Base-by-base conservation (phyloP, 2,113 vertebrate species). In the Corythaeola cristata region DNA sequence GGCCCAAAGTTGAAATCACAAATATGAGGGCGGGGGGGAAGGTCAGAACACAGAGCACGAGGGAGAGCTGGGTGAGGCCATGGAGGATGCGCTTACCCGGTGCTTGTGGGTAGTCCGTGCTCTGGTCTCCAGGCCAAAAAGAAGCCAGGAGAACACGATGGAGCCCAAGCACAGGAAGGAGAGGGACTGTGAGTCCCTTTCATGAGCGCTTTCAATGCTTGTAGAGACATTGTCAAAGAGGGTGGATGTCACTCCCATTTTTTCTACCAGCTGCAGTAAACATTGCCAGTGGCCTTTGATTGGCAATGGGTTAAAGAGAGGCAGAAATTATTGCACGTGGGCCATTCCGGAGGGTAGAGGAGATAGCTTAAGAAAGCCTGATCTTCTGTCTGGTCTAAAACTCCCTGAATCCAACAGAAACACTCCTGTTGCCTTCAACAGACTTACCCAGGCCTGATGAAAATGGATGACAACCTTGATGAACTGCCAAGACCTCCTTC, bases 1-100 rank as follows among this genome's bases (percentile, higher is more conserved):
- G 83, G 44, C 77, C 37, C 28, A 21, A 18, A 55, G 59, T 12
- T 15, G 41, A 35, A 45, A 26, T 64, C 85, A 52, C 53, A 73
- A 2, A 5, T 4, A 6, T 0, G 0, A 2, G 28, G 27, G 39
- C 50, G 5, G 35, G 6, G 7, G 39, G 28, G 13, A 15, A 14
- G 20, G 56, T 3, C 53, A 53, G 63, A 30, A 20, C 37, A 32
- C 3, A 2, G 33, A 58, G 35, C n/a, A 4, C 1, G 3, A 39
- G 63, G 71, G 47, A 9, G 62, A 93, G 2, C 52, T 47, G 73
- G 41, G 9, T 3, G 11, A 49, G n/a, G 20, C 13, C 39, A 0
- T 0, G 52, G 69, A 39, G 44, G 66, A 15, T 8, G 30, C 5
- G 5, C 15, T 30, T 5, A 2, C 2, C 0, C 12, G 66, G 78